These are phyloP conservation scores for Brassicogethes aeneus DNA, from an alignment of 2,888 invertebrate species.

Conservation along the genomic window DNA sequence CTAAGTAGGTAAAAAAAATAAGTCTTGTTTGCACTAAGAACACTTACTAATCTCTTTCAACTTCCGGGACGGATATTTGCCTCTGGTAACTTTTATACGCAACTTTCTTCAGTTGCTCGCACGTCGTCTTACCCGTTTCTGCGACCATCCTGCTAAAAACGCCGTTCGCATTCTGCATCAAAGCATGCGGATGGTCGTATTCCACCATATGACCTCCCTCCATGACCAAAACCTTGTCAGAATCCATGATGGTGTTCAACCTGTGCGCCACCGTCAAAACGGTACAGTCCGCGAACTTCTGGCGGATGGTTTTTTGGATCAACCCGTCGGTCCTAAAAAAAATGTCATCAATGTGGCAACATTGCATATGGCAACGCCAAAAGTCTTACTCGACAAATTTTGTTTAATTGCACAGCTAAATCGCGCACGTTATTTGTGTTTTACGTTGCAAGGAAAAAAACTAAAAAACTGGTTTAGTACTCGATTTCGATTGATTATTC, in stretches of 20 bases:
- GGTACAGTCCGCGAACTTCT: conserved; percentile 72
- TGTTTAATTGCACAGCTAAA: too few relatives aligned
- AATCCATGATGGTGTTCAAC: conserved; percentile 88
- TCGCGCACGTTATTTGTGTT: too few relatives aligned
- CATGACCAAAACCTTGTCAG: conserved; percentile 80
- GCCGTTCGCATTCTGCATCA: conserved; percentile 51
- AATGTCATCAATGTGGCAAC: background rate
- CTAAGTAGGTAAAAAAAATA: too few relatives aligned
- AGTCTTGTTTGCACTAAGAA: too few relatives aligned
- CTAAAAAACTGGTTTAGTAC: too few relatives aligned
- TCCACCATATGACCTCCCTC: conserved; percentile 71
- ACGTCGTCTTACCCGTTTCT: conserved; percentile 49
- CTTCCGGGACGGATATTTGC: conserved; percentile 20
- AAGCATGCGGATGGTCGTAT: conserved; percentile 63
- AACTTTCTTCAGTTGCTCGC: conserved; percentile 33
- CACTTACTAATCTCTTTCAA: too few relatives aligned
- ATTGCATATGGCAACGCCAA: background rate
- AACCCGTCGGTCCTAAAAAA: conserved; percentile 58
- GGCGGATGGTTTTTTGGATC: conserved; percentile 76
- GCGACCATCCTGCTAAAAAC: conserved; percentile 57
- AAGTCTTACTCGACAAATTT: too few relatives aligned
- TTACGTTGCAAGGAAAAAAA: too few relatives aligned
- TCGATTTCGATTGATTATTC: too few relatives aligned
- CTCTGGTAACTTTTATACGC: conserved; percentile 31
- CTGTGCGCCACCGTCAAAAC: conserved; percentile 89